Evolutionary conservation across 1,140 invertebrate species (phyloP).

Genomic region (Drosophila sp.): DNA sequence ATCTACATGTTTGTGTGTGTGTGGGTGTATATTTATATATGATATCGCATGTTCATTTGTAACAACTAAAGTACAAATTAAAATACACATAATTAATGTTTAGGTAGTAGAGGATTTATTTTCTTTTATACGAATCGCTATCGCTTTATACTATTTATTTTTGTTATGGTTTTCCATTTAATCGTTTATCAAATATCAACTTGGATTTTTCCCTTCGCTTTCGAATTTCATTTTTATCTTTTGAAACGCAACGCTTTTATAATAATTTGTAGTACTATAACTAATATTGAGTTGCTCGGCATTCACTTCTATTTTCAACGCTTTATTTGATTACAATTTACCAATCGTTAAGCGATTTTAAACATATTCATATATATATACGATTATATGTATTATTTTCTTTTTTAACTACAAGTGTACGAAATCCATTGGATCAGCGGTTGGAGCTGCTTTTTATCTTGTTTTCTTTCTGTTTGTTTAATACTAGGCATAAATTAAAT

Average conservation of each 20-base stretch:
- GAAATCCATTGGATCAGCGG: slow-evolving; percentile 73
- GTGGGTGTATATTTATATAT: slow-evolving; percentile 55
- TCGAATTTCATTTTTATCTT: slow-evolving; percentile 11
- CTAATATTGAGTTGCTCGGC: slow-evolving; percentile 82
- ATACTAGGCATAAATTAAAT: slow-evolving; percentile 82
- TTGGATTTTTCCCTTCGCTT: slow-evolving; percentile 44
- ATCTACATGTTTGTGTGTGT: slow-evolving; percentile 50
- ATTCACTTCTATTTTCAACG: slow-evolving; percentile 71
- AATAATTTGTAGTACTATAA: slow-evolving; percentile 79
- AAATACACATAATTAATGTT: slow-evolving; percentile 69
- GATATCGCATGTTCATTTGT: slow-evolving; percentile 59
- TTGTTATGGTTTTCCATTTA: slow-evolving; percentile 23
- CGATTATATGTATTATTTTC: slow-evolving; percentile 15
- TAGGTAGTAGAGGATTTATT: slow-evolving; percentile 66
- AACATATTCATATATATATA: slow-evolving; percentile 32
- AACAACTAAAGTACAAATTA: slow-evolving; percentile 75
- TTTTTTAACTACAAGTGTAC: slow-evolving; percentile 67
- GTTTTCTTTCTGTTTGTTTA: slow-evolving; percentile 49
- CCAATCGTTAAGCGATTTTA: slow-evolving; percentile 72
- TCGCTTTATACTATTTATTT: slow-evolving; percentile 16
- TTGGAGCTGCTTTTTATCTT: slow-evolving; percentile 38
- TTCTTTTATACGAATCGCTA: slow-evolving; percentile 44
- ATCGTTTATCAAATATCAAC: slow-evolving; percentile 69
- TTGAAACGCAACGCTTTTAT: slow-evolving; percentile 55
- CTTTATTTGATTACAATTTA: slow-evolving; percentile 71